A percentile compares a stretch with the other conserved stretches of the same genome.
These are phyloP conservation scores for Agrotis segetum DNA, from an alignment of 2,888 invertebrate genomes.

Conservation along the genomic window DNA sequence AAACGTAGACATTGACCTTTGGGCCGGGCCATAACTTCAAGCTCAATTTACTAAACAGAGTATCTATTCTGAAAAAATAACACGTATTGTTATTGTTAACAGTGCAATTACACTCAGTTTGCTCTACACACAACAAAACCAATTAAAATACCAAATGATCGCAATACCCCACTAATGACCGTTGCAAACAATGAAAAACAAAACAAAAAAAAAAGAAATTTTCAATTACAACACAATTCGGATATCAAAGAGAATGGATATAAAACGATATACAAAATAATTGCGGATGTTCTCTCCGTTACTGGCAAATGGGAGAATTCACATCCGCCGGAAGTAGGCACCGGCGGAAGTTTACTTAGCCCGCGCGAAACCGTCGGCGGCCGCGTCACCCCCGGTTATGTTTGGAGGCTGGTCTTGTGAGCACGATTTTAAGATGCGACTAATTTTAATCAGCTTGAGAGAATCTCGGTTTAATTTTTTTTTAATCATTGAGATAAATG, in stretches of 20 bases:
- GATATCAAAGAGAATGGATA: conserved; percentile 65
- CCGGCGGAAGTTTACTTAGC: conserved; percentile 87
- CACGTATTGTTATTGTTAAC: neutral
- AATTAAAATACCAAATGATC: conserved; percentile 24
- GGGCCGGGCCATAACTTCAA: too few relatives aligned
- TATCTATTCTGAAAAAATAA: neutral
- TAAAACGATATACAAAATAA: conserved; percentile 80
- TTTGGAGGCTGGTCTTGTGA: conserved; percentile 44
- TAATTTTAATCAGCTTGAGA: conserved; percentile 24
- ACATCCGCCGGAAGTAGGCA: conserved; percentile 80
- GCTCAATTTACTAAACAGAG: neutral
- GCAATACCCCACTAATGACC: conserved; percentile 36
- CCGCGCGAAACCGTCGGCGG: conserved; percentile 78
- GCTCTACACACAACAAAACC: conserved; percentile 4
- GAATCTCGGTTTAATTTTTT: neutral
- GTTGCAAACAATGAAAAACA: conserved; percentile 26
- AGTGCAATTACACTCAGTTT: conserved; percentile 1
- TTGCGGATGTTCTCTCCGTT: conserved; percentile 80
- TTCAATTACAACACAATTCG: conserved; percentile 63
- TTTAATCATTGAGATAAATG: too few relatives aligned
- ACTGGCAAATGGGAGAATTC: conserved; percentile 82
- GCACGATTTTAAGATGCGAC: conserved; percentile 50
- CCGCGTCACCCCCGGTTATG: conserved; percentile 76
- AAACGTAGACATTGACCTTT: too few relatives aligned
- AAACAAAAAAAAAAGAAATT: conserved; percentile 29